These are phyloP conservation scores for Telmatochromis brachygnathus DNA, from an alignment of 2,113 vertebrate species.

Conservation along the genomic window DNA sequence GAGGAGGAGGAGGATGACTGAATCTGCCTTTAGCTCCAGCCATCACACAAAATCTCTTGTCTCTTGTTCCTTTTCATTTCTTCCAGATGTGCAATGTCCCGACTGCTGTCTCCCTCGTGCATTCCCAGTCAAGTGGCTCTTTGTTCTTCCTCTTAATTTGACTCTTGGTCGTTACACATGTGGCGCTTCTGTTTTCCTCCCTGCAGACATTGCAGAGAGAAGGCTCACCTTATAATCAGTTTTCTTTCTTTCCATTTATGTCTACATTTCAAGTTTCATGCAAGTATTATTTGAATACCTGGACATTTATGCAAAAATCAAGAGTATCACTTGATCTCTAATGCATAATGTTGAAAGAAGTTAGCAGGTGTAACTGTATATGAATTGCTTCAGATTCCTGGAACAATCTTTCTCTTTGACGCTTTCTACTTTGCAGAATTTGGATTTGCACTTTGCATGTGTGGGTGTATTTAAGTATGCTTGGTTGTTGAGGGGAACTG, in stretches of 20 bases:
- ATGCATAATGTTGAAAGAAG: neutral
- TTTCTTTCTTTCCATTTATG: neutral
- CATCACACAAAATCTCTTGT: neutral
- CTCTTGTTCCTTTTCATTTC: conserved; percentile 29
- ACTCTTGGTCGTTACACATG: neutral
- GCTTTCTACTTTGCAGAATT: neutral
- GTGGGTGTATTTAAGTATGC: neutral
- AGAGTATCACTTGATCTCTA: neutral
- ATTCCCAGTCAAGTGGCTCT: neutral
- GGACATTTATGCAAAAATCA: neutral
- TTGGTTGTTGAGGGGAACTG: neutral
- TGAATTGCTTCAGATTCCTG: neutral
- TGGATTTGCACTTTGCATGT: neutral
- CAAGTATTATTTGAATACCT: neutral
- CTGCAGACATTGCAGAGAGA: neutral
- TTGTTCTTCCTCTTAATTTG: neutral
- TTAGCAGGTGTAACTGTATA: neutral
- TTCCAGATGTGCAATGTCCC: conserved; percentile 13
- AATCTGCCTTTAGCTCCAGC: conserved; percentile 10
- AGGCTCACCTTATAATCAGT: neutral
- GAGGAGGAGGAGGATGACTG: neutral
- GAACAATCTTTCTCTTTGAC: neutral
- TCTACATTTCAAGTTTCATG: neutral
- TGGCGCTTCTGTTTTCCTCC: neutral
- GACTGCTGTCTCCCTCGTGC: neutral